Percentiles rank a stretch among this genome's conserved stretches.
phyloP scores from a whole-genome alignment of 2,113 vertebrate genomes.

The Tachysurus fulvidraco region DNA sequence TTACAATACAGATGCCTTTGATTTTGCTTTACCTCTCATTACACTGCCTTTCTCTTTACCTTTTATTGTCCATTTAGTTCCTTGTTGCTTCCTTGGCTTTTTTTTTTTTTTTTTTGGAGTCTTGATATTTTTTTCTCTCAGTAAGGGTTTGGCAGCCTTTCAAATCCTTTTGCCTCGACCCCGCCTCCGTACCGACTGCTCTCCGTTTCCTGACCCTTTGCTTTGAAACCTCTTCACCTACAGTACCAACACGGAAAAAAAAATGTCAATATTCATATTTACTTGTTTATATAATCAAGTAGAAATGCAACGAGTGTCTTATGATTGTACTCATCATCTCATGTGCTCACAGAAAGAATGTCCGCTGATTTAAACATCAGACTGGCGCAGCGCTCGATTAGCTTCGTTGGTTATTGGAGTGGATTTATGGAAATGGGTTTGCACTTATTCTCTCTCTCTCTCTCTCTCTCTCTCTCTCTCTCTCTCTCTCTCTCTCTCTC shows the following conservation, averaged over 20 bases:
- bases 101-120: not conserved
- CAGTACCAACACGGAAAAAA: not conserved
- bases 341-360: constrained; percentile 23
- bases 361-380: constrained; percentile 36
- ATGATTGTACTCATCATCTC: constrained; percentile 18
- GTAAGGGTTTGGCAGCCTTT: not conserved
- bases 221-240: not conserved
- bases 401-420: constrained; percentile 41
- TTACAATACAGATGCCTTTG: constrained; percentile 70
- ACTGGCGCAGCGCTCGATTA: constrained; percentile 24
- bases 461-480: not conserved
- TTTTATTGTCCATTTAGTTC: constrained; percentile 47
- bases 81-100: constrained; percentile 6
- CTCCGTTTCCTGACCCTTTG: not conserved
- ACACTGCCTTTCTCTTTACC: constrained; percentile 47
- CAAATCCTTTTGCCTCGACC: not conserved
- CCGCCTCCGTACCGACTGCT: not conserved
- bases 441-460: not conserved
- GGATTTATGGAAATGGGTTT: constrained; percentile 44
- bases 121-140: constrained; percentile 29
- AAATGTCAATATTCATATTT: not conserved
- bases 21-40: constrained; percentile 74
- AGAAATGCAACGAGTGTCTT: constrained; percentile 2
- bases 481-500: not conserved
- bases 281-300: constrained; percentile 15